Evolutionary conservation across 2,113 vertebrate species (phyloP), one percentile per base, ranked within the genome.

Genomic region (Alligator mississippiensis): DNA sequence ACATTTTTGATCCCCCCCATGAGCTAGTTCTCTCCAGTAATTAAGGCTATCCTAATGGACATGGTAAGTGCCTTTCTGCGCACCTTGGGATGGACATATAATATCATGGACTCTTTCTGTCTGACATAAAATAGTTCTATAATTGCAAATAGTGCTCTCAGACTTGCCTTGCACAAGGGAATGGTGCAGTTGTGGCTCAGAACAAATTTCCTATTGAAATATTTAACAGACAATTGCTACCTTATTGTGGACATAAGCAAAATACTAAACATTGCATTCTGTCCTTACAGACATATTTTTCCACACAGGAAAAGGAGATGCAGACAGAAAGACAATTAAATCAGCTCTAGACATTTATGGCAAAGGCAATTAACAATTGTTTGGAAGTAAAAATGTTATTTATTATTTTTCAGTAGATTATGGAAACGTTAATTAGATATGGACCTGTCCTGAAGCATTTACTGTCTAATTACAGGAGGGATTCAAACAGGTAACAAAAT

Each of bases 11-110:
- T 93, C 76, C 80, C 64, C 64, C 82, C 72, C 76, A 82, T 90
- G 95, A 96, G 85, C 94, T 84, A 76, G 94, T 95, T 94, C 95
- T 94, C 95, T 95, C 92, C 85, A 88, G 82, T 95, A 95, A 96
- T 96, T 97, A 97, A 92, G 85, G 90, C 57, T 75, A 94, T 93
- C 90, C 92, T 97, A 94, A 95, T 93, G 90, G 94, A 80, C 90
- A 89, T 21, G 18, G 78, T 93, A 90, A 96, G 92, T 96, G 92
- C 90, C 90, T 94, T 96, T 88, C 92, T 90, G 1, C 88, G 94
- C 80, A 90, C 66, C 92, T 93, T 86, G 85, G 59, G 78, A 80
- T 93, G 94, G 92, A 93, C 96, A 93, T 89, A 86, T 34, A 92
- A 87, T 72, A 95, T 85, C 76, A 72, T 3, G 72, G 64, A 78